These are phyloP conservation scores for Pomacea maculata DNA, from an alignment of 1,140 invertebrate species.

Conservation along the genomic window DNA sequence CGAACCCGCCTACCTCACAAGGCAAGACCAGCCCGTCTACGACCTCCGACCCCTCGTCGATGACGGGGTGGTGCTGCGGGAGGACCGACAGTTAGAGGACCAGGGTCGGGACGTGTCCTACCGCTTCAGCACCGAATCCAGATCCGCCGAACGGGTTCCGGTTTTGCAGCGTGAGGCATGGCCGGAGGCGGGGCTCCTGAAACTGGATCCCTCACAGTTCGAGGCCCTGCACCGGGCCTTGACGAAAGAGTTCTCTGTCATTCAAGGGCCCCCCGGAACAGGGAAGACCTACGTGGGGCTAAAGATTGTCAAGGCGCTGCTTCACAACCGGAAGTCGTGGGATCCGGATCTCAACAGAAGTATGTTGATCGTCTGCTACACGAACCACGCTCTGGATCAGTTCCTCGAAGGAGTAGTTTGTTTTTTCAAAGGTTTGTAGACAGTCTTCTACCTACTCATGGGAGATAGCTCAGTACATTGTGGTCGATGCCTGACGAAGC, in stretches of 20 bases:
- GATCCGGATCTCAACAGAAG: conserved; percentile 56
- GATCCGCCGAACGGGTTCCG: conserved; percentile 19
- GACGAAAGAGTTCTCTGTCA: conserved; percentile 71
- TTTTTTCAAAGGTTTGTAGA: conserved; percentile 57
- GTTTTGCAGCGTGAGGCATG: conserved; percentile 44
- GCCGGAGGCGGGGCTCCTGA: conserved; percentile 46
- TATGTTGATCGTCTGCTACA: conserved; percentile 83
- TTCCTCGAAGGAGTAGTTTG: conserved; percentile 76
- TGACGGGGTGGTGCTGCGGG: conserved; percentile 27
- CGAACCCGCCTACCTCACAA: conserved; percentile 46
- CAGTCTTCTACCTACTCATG: no score
- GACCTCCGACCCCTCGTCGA: conserved; percentile 47
- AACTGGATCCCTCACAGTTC: conserved; percentile 66
- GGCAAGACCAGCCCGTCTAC: not conserved
- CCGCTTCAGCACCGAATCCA: conserved; percentile 23
- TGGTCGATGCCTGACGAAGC: no score
- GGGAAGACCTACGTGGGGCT: conserved; percentile 62
- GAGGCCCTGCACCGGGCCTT: conserved; percentile 66
- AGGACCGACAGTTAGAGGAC: conserved; percentile 20
- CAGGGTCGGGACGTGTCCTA: conserved; percentile 23
- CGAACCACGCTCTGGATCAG: conserved; percentile 89
- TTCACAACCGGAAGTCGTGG: conserved; percentile 56
- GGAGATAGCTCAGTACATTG: no score
- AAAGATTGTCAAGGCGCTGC: conserved; percentile 61
- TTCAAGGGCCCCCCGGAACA: conserved; percentile 72